Base-by-base conservation (phyloP, 2,888 invertebrate genomes). In the Cheilosia soror region DNA sequence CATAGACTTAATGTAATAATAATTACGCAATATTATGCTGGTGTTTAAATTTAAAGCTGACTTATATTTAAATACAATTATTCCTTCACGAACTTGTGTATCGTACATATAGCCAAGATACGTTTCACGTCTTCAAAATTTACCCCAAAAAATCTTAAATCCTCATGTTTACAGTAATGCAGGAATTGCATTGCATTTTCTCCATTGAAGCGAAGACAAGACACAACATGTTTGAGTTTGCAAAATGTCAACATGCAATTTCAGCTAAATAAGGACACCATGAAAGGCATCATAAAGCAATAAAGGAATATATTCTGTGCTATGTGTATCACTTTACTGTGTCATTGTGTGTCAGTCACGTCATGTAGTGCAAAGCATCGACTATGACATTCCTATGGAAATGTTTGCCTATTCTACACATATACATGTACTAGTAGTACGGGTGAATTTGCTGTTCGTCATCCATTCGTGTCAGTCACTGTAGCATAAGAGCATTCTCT, bases 181-280 rank as follows among this genome's bases (percentile, higher is more conserved):
- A 20, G 20, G 20, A 20, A 20, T 20, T 20, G n/a, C n/a, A 47
- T 7, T 47, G 7, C 15, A 47, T 47, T 7, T 47, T 5, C 15
- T 33, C 49, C 49, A 15, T 49, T 33, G 15, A 71, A 60, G 37
- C 13, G 33, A 55, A 55, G 49, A 11, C 44, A 27, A 47, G n/a
- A 44, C 60, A 60, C 42, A 63, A 5, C 37, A 55, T 66, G 40
- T 51, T 75, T 58, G 66, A 75, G 58, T 75, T 66, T 40, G 66
- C 68, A 29, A 60, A 58, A 76, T 42, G 75, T 68, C 66, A 76
- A 76, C 76, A 76, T 68, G 76, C 51, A 58, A 60, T 68, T 37
- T 60, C 76, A 68, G 60, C 66, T 53, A 58, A 76, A 68, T 68
- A 51, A 60, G 58, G 51, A 60, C 51, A 37, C 76, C 66, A 68